A percentile compares a stretch with the other conserved stretches of the same genome.
phyloP scores from a whole-genome alignment of 2,113 vertebrate species.

The Stegastes partitus region DNA sequence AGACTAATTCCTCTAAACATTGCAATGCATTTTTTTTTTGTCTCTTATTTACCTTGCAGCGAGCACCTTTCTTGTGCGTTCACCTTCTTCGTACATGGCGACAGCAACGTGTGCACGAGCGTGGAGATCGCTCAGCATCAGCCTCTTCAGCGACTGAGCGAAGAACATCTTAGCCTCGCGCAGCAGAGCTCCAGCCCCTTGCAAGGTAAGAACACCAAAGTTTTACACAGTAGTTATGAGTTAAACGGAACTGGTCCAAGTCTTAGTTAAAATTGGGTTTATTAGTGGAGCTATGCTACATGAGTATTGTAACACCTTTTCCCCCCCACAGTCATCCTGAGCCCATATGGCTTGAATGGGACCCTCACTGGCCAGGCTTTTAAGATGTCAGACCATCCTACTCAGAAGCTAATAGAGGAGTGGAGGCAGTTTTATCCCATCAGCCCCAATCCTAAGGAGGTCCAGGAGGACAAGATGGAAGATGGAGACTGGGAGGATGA shows the following conservation, averaged over 20 bases:
- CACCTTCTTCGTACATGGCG: slow-evolving; percentile 98
- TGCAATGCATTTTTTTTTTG: slow-evolving; percentile 1
- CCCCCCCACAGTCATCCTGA: slow-evolving; percentile 91
- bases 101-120: slow-evolving; percentile 99
- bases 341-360: slow-evolving; percentile 96
- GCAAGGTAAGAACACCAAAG: slow-evolving; percentile 87
- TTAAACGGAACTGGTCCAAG: background rate
- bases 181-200: slow-evolving; percentile 95
- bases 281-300: background rate
- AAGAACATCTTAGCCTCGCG: slow-evolving; percentile 95
- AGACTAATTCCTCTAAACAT: slow-evolving; percentile 11
- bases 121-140: slow-evolving; percentile 99
- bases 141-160: slow-evolving; percentile 94
- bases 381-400: slow-evolving; percentile 97
- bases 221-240: background rate
- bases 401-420: slow-evolving; percentile 98
- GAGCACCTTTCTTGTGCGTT: slow-evolving; percentile 99
- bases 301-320: background rate
- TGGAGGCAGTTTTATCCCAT: slow-evolving; percentile 99
- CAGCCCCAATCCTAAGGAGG: slow-evolving; percentile 91
- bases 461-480: slow-evolving; percentile 93
- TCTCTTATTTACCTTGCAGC: slow-evolving; percentile 77
- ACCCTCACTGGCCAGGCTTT: slow-evolving; percentile 98
- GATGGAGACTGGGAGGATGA: slow-evolving; percentile 98
- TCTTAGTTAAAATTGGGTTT: background rate